Conservation (phyloP, 2,888 invertebrate species). For the Sesia bembeciformis region DNA sequence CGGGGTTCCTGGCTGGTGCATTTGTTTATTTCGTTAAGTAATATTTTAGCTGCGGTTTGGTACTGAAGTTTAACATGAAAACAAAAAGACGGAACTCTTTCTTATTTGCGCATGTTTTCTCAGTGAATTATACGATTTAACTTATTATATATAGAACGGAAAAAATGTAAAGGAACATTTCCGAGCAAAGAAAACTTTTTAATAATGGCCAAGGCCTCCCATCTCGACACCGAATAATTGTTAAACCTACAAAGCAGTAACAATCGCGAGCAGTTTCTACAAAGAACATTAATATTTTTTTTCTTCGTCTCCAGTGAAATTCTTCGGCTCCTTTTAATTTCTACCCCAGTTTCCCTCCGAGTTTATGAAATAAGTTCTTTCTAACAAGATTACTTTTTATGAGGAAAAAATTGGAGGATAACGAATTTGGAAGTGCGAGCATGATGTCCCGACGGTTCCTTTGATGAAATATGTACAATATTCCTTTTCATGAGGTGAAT, state of each 20-base stretch:
- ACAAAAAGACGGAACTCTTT: no score
- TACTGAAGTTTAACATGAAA: neutral
- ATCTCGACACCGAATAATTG: slow-evolving; percentile 25
- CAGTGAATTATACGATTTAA: no score
- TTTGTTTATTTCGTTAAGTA: slow-evolving; percentile 21
- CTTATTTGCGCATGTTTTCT: no score
- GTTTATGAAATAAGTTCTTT: slow-evolving; percentile 68
- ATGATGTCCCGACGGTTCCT: slow-evolving; percentile 13
- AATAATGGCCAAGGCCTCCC: slow-evolving; percentile 3
- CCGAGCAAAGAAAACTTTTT: slow-evolving; percentile 6
- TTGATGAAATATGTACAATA: slow-evolving; percentile 15
- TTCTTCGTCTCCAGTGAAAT: slow-evolving; percentile 15
- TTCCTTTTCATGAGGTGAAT: slow-evolving; percentile 15
- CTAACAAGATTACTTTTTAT: slow-evolving; percentile 68
- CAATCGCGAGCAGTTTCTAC: slow-evolving; percentile 39
- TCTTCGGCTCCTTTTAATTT: slow-evolving; percentile 43
- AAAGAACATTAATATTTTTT: slow-evolving; percentile 45
- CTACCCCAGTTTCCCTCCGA: slow-evolving; percentile 28
- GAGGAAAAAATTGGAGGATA: slow-evolving; percentile 61
- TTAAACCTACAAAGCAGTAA: slow-evolving; percentile 45
- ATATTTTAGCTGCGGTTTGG: neutral
- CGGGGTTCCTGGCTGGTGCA: slow-evolving; percentile 22
- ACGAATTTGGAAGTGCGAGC: slow-evolving; percentile 45
- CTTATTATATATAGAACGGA: neutral
- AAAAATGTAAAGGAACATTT: neutral